Conservation (phyloP, 2,888 invertebrate genomes). For the Lucinisca nassula region DNA sequence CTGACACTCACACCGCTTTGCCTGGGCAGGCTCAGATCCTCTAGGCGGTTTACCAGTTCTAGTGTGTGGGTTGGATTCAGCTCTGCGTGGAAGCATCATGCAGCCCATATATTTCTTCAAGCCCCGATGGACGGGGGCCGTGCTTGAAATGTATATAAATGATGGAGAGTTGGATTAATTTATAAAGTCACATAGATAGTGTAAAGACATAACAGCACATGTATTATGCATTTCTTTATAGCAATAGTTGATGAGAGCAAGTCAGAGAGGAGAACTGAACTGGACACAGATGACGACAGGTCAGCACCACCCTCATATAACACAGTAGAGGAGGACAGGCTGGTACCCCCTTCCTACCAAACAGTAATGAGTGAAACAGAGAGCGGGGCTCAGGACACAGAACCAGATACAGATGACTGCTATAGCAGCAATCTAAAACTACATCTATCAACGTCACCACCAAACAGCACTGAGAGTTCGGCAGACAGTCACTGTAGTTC, state of each 20-base stretch:
- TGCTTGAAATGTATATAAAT: no score
- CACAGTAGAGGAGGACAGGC: constrained; percentile 3
- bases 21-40: no score
- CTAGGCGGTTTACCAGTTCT: no score
- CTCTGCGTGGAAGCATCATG: no score
- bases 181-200: no score
- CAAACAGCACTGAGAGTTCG: constrained; percentile 76
- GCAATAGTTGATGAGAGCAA: neutral
- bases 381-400: constrained; percentile 62
- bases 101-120: no score
- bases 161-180: no score
- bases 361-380: constrained; percentile 52
- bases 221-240: neutral
- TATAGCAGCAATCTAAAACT: constrained; percentile 43
- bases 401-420: constrained; percentile 63
- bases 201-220: no score
- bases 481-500: constrained; percentile 78
- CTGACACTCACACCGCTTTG: no score
- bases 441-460: constrained; percentile 64
- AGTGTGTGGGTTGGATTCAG: no score
- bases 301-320: constrained; percentile 24
- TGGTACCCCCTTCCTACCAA: constrained; percentile 46
- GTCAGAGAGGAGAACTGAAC: neutral
- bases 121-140: no score
- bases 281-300: constrained; percentile 15